Evolutionary conservation across 2,797 vertebrate species (phyloP), one percentile per base, ranked within the genome.

Genomic region (Enteromius viviparus): DNA sequence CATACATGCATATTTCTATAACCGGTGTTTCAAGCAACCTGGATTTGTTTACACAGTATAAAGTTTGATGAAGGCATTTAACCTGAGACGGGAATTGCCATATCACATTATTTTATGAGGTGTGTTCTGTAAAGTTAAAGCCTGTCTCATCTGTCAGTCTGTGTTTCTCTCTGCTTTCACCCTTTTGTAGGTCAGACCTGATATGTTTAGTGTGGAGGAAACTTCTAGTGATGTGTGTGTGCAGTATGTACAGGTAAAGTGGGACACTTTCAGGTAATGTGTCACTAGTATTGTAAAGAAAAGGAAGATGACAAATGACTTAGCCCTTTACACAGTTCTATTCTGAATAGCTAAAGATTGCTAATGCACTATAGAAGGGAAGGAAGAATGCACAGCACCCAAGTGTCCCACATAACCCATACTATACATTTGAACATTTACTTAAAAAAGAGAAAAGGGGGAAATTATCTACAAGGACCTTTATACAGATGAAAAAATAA

Each of bases 1-100:
- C 70, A 81, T 62, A 29, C 40, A 60, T 11, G 21, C 55, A 81
- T 81, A 81, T 49, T 72, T 81, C 69, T 81, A 37, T 72, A 64
- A 81, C 55, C 42, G 32, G 69, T 60, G 55, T 42, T 74, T 71
- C 79, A 64, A 81, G 55, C 55, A 12, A 72, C 14, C 40, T 72
- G 40, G 55, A 81, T 60, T 49, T 72, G 55, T 74, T 72, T 72
- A 81, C 42, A 23, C 66, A 7, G 68, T 70, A 45, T 45, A 42
- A 64, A 62, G 37, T 60, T 0, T 32, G 53, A 76, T 26, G 53
- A 76, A 42, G 34, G 53, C 66, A 34, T 45, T 32, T 62, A 49
- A 37, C 40, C 14, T 34, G 68, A 81, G 69, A 72, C n/a, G 53
- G 68, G 40, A 15, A 62, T 72, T 72, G 21, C 55, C 42, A 3